phyloP scores from a whole-genome alignment of 2,888 invertebrate genomes.

The Opisthograptis luteolata region DNA sequence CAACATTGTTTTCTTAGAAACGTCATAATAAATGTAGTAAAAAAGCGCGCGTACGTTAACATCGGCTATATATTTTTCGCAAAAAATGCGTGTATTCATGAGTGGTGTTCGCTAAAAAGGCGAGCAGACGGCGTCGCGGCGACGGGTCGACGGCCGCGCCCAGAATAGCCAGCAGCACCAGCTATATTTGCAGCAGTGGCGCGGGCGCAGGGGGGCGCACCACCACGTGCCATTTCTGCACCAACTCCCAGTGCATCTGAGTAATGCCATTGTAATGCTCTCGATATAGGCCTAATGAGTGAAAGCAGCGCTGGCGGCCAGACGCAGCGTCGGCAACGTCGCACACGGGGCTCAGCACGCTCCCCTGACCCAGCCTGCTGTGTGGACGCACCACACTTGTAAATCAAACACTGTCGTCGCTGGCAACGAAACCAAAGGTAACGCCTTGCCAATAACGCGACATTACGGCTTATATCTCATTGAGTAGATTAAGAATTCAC shows the following conservation, averaged over 20 bases:
- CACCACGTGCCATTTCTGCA: slow-evolving; percentile 83
- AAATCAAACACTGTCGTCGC: slow-evolving; percentile 41
- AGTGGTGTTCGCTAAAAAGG: slow-evolving; percentile 80
- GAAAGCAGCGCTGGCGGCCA: slow-evolving; percentile 57
- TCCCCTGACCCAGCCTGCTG: slow-evolving; percentile 34
- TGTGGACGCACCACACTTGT: slow-evolving; percentile 24
- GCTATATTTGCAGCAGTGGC: slow-evolving; percentile 79
- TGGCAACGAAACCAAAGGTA: slow-evolving; percentile 40
- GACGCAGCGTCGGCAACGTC: slow-evolving; percentile 71
- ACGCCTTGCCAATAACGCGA: slow-evolving; percentile 45
- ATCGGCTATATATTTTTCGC: slow-evolving; percentile 69
- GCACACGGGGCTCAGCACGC: slow-evolving; percentile 34
- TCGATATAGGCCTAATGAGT: slow-evolving; percentile 74
- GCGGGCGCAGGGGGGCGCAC: slow-evolving; percentile 66
- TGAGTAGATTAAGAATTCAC: slow-evolving; percentile 43
- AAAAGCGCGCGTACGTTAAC: slow-evolving; percentile 69
- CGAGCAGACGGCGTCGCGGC: slow-evolving; percentile 84
- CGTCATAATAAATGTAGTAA: slow-evolving; percentile 56
- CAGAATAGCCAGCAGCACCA: slow-evolving; percentile 81
- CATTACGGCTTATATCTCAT: slow-evolving; percentile 43
- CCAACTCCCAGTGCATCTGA: slow-evolving; percentile 82
- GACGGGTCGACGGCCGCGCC: slow-evolving; percentile 83
- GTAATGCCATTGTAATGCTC: slow-evolving; percentile 83
- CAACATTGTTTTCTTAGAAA: slow-evolving; percentile 51
- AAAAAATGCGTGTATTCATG: slow-evolving; percentile 76